Evolutionary conservation across 2,797 vertebrate genomes (phyloP).

Genomic region (Lagorchestes hirsutus): DNA sequence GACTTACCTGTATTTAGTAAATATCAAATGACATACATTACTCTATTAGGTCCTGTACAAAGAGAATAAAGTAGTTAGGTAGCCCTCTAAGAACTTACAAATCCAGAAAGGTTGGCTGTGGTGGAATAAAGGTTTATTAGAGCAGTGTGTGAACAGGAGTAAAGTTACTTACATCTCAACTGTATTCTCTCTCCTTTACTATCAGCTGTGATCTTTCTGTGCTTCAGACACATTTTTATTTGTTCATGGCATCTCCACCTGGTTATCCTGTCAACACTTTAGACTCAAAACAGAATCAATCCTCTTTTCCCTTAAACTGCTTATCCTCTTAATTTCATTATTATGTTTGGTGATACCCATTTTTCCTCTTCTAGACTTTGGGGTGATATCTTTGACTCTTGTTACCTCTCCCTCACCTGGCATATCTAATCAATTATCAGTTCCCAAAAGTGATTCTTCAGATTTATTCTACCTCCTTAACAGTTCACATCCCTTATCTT

Average conservation of each 20-base stretch:
- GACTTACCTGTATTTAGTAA: background rate
- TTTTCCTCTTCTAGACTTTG: too few relatives aligned
- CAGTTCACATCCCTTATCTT: background rate
- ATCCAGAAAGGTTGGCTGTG: too few relatives aligned
- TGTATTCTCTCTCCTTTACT: too few relatives aligned
- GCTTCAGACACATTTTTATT: too few relatives aligned
- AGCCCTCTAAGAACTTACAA: background rate
- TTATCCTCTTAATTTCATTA: too few relatives aligned
- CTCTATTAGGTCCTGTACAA: conserved; percentile 2
- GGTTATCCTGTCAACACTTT: too few relatives aligned
- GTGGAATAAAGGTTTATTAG: conserved; percentile 17
- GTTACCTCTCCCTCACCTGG: background rate
- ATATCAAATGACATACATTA: background rate
- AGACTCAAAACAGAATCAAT: too few relatives aligned
- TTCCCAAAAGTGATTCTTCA: background rate
- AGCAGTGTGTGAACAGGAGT: background rate
- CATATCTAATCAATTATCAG: background rate
- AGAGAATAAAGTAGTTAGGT: conserved; percentile 19
- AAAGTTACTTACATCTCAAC: background rate
- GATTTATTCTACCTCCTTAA: background rate
- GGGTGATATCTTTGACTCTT: background rate
- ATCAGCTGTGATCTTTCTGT: too few relatives aligned
- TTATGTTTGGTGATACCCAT: too few relatives aligned
- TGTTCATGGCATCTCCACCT: too few relatives aligned
- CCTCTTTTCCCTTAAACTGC: too few relatives aligned